Percentiles rank a stretch among this genome's conserved stretches.
Evolutionary conservation across 2,888 invertebrate species (phyloP).

Genomic region (Rhyacophila evoluta): DNA sequence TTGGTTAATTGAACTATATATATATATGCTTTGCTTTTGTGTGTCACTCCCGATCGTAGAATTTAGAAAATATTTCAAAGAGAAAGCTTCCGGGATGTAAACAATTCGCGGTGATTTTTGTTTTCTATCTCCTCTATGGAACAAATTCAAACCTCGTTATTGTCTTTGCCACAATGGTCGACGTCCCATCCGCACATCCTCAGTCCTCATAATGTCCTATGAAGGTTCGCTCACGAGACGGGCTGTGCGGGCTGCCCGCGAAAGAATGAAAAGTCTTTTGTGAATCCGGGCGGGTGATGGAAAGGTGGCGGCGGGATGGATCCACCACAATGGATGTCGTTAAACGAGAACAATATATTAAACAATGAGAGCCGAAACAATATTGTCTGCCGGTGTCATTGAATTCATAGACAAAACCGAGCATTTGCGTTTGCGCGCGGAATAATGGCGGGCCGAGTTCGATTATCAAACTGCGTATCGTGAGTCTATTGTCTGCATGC

Average conservation of each 20-base stretch:
- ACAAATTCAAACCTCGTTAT: constrained; percentile 14
- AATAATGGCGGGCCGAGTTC: constrained; percentile 16
- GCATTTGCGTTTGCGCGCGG: constrained; percentile 19
- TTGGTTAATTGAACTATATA: too few species aligned
- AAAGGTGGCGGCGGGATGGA: constrained; percentile 39
- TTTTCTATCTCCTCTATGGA: background rate
- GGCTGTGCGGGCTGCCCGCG: constrained; percentile 3
- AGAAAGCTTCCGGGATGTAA: background rate
- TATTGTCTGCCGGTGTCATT: constrained; percentile 55
- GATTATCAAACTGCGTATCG: constrained; percentile 22
- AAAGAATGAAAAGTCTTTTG: constrained; percentile 53
- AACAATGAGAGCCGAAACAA: constrained; percentile 55
- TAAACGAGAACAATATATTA: constrained; percentile 55
- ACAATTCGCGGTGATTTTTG: background rate
- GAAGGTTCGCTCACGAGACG: background rate
- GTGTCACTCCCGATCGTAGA: too few species aligned
- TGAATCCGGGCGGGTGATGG: constrained; percentile 34
- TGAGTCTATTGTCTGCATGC: constrained; percentile 14
- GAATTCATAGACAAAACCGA: constrained; percentile 53
- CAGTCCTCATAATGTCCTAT: constrained; percentile 14
- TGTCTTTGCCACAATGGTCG: constrained; percentile 14
- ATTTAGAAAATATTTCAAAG: too few species aligned
- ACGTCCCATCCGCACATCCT: background rate
- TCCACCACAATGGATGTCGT: constrained; percentile 53
- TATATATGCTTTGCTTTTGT: too few species aligned